A percentile compares a stretch with the other conserved stretches of the same genome.
phyloP scores from a whole-genome alignment of 2,888 invertebrate genomes.

The Pecten maximus region DNA sequence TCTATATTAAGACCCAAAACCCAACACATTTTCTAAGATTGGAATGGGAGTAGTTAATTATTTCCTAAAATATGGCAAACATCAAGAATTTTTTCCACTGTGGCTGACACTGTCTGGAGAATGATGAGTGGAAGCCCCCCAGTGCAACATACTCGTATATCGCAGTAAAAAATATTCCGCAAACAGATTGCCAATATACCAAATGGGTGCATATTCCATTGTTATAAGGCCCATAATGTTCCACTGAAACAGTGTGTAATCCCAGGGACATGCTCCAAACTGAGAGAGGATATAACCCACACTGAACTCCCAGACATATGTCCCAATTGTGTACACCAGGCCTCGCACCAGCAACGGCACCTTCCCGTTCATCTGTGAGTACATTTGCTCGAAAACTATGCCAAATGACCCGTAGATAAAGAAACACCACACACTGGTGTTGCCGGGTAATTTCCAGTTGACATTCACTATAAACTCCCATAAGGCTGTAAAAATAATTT shows the following conservation, averaged over 20 bases:
- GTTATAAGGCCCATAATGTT: constrained; percentile 84
- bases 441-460: constrained; percentile 83
- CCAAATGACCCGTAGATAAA: constrained; percentile 83
- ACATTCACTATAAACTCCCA: constrained; percentile 83
- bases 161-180: constrained; percentile 74
- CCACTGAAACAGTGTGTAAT: constrained; percentile 83
- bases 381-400: constrained; percentile 83
- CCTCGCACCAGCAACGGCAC: constrained; percentile 82
- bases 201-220: constrained; percentile 84
- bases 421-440: constrained; percentile 84
- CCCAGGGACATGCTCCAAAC: constrained; percentile 84
- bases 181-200: constrained; percentile 81
- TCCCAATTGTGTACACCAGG: constrained; percentile 82
- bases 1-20: no score
- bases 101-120: not conserved
- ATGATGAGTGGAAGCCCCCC: constrained; percentile 64
- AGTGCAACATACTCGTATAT: constrained; percentile 71
- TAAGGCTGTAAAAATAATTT: constrained; percentile 84
- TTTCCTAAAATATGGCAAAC: not conserved
- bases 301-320: constrained; percentile 84
- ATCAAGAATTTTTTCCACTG: not conserved
- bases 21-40: no score
- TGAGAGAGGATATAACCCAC: constrained; percentile 83
- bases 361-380: constrained; percentile 67
- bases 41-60: no score